These are phyloP conservation scores for Apamea epomidion DNA, from an alignment of 2,888 invertebrate genomes.

Conservation along the genomic window DNA sequence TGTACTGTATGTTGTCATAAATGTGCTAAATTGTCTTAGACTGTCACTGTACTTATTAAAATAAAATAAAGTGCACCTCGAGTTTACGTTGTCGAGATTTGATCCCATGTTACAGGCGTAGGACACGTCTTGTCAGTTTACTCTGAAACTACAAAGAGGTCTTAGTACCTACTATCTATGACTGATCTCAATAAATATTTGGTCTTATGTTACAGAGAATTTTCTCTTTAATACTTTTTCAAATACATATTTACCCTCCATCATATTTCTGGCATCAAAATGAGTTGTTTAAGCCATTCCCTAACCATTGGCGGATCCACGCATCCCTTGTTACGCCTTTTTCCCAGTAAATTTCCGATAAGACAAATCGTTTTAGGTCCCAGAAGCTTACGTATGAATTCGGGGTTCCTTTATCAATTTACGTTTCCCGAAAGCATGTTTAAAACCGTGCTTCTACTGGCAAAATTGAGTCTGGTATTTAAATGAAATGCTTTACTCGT, in stretches of 20 bases:
- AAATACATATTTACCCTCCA: constrained; percentile 15
- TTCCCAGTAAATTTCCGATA: constrained; percentile 53
- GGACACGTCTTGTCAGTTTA: neutral
- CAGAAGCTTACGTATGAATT: constrained; percentile 66
- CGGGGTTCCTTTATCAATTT: constrained; percentile 68
- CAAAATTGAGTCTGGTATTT: constrained; percentile 21
- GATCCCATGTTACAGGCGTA: neutral
- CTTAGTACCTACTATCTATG: neutral
- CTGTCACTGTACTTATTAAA: too few species aligned
- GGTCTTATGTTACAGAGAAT: neutral
- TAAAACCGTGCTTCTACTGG: constrained; percentile 1
- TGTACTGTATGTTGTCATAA: too few species aligned
- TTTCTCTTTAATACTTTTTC: neutral
- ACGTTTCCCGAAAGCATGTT: constrained; percentile 24
- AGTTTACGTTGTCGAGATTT: neutral
- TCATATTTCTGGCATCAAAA: constrained; percentile 36
- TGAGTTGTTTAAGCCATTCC: constrained; percentile 23
- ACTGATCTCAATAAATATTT: neutral
- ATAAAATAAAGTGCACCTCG: neutral
- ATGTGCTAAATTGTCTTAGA: too few species aligned
- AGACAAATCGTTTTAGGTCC: constrained; percentile 68
- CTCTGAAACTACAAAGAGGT: neutral
- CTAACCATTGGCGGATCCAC: constrained; percentile 17
- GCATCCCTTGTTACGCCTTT: constrained; percentile 43
- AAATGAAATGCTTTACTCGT: constrained; percentile 19